phyloP scores from a whole-genome alignment of 1,140 invertebrate genomes.

The Teleogryllus occipitalis region DNA sequence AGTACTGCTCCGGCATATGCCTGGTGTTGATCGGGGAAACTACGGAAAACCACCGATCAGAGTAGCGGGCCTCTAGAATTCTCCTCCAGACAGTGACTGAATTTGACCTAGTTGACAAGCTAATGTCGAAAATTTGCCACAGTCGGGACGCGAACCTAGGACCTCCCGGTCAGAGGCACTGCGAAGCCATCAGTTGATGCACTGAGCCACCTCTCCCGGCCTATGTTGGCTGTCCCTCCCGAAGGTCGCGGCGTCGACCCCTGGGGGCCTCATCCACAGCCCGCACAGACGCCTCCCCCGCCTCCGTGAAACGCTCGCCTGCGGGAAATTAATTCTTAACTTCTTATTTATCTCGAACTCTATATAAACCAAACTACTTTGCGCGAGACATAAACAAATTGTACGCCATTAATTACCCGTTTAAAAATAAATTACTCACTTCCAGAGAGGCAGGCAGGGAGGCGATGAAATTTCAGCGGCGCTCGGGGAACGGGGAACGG shows the following conservation, averaged over 20 bases:
- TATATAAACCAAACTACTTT: not conserved
- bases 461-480: not conserved
- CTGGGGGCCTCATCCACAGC: not conserved
- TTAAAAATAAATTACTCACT: constrained; percentile 2
- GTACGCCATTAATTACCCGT: not conserved
- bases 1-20: no score
- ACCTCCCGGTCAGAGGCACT: no score
- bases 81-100: no score
- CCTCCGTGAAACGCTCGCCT: not conserved
- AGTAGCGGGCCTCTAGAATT: no score
- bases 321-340: not conserved
- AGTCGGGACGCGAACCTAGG: no score
- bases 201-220: no score
- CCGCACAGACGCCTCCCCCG: not conserved
- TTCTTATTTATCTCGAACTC: not conserved
- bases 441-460: not conserved
- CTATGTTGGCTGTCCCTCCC: no score
- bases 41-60: no score
- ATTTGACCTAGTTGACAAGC: no score
- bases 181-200: no score
- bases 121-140: no score
- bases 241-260: not conserved
- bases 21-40: no score
- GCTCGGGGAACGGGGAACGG: not conserved
- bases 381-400: not conserved